phyloP scores from a whole-genome alignment of 2,888 invertebrate species.

The Dasysyrphus tricinctus region DNA sequence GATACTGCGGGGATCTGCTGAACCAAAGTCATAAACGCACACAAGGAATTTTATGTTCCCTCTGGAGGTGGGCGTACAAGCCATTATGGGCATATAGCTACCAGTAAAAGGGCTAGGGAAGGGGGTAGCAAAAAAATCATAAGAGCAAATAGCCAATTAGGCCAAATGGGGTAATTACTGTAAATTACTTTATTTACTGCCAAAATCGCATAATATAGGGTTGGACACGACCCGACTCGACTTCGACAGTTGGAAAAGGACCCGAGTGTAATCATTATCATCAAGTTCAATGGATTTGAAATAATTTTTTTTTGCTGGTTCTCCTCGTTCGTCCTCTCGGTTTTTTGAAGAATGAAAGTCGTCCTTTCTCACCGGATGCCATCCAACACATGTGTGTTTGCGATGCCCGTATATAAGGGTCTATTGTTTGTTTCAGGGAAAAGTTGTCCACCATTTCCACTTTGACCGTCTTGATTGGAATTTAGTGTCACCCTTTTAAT shows the following conservation, averaged over 20 bases:
- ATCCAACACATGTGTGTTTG: constrained; percentile 6
- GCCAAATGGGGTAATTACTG: constrained; percentile 73
- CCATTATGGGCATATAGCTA: neutral
- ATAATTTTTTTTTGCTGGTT: constrained; percentile 37
- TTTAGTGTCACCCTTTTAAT: constrained; percentile 30
- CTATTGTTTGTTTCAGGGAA: neutral
- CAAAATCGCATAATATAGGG: constrained; percentile 51
- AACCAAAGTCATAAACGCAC: constrained; percentile 40
- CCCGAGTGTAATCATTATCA: constrained; percentile 62
- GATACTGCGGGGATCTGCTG: constrained; percentile 27
- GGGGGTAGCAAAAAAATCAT: constrained; percentile 48
- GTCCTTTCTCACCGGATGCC: constrained; percentile 20
- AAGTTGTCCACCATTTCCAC: constrained; percentile 39
- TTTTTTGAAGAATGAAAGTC: neutral
- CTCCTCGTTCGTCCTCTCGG: neutral
- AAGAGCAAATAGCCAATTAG: constrained; percentile 74
- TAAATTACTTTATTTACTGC: constrained; percentile 74
- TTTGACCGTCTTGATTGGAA: constrained; percentile 58
- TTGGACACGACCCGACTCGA: neutral
- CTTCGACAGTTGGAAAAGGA: constrained; percentile 24
- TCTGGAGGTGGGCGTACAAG: constrained; percentile 9
- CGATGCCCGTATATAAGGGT: neutral
- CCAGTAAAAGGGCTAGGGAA: neutral
- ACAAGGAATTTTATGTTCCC: constrained; percentile 60
- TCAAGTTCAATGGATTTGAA: constrained; percentile 71